Conservation (phyloP, 1,140 invertebrate species). For the Maniola jurtina region DNA sequence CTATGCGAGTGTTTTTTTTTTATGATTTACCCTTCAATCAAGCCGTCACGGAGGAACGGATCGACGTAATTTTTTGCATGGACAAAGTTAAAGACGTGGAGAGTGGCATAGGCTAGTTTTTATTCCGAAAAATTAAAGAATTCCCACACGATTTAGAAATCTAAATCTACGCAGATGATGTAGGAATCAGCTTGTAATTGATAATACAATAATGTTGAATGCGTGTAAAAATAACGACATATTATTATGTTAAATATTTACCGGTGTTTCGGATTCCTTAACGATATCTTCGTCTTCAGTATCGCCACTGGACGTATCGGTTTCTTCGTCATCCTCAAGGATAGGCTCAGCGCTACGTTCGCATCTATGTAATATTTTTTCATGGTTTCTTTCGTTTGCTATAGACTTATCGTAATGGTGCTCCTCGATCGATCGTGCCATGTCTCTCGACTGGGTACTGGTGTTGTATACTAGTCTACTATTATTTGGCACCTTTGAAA, state of each 20-base stretch:
- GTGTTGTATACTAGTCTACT: conserved; percentile 5
- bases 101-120: too few species aligned
- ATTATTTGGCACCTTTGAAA: conserved; percentile 16
- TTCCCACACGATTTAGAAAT: too few species aligned
- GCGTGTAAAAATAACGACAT: too few species aligned
- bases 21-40: too few species aligned
- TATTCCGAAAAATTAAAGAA: too few species aligned
- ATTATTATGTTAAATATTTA: conserved; percentile 7
- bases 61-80: too few species aligned
- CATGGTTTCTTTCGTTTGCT: not conserved
- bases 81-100: too few species aligned
- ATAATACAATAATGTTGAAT: too few species aligned
- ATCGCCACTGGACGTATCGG: conserved; percentile 14
- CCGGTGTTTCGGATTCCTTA: conserved; percentile 16
- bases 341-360: conserved; percentile 9
- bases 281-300: conserved; percentile 30
- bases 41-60: too few species aligned
- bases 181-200: too few species aligned
- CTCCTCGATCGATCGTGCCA: conserved; percentile 5
- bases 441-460: conserved; percentile 20
- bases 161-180: too few species aligned
- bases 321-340: conserved; percentile 18
- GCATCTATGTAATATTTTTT: not conserved
- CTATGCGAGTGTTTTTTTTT: too few species aligned
- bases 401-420: not conserved